Conservation (phyloP, 2,113 vertebrate genomes). For the Sebastes schlegelii region DNA sequence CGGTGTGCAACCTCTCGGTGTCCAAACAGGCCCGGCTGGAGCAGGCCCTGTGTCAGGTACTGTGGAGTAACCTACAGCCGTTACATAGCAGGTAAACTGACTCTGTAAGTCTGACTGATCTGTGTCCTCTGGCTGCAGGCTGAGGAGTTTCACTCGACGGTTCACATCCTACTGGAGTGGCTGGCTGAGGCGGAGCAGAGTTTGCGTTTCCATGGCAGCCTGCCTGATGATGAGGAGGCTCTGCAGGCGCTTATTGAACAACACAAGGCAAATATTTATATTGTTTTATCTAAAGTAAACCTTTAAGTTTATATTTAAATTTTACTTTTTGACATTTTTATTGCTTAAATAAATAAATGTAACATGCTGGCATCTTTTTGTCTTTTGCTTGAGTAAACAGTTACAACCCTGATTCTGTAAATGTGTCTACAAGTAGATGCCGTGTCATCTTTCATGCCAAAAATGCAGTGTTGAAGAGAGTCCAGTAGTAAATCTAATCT, state of each 20-base stretch:
- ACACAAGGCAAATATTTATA: slow-evolving; percentile 85
- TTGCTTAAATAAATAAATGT: slow-evolving; percentile 4
- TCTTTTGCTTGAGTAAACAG: slow-evolving; percentile 32
- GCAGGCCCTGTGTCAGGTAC: slow-evolving; percentile 93
- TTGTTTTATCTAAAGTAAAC: neutral
- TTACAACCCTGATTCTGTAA: slow-evolving; percentile 24
- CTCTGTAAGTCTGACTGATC: slow-evolving; percentile 16
- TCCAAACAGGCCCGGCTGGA: slow-evolving; percentile 95
- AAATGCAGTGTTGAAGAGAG: slow-evolving; percentile 38
- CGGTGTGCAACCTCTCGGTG: slow-evolving; percentile 93
- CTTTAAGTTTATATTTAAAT: neutral
- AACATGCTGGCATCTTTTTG: slow-evolving; percentile 33
- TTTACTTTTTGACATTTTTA: neutral
- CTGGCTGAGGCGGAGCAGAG: slow-evolving; percentile 96
- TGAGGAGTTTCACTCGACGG: slow-evolving; percentile 96
- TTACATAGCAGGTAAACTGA: neutral
- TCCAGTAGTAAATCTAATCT: slow-evolving; percentile 57
- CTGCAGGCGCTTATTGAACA: slow-evolving; percentile 91
- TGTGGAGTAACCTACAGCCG: neutral
- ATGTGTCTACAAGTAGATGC: slow-evolving; percentile 38
- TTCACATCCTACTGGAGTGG: slow-evolving; percentile 96
- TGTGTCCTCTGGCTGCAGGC: slow-evolving; percentile 82
- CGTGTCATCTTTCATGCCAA: slow-evolving; percentile 51
- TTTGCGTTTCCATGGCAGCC: slow-evolving; percentile 94
- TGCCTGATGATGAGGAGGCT: slow-evolving; percentile 96